A percentile compares a stretch with the other conserved stretches of the same genome.
Conservation (phyloP, 2,797 vertebrate species). For the Yasuhikotakia modesta region DNA sequence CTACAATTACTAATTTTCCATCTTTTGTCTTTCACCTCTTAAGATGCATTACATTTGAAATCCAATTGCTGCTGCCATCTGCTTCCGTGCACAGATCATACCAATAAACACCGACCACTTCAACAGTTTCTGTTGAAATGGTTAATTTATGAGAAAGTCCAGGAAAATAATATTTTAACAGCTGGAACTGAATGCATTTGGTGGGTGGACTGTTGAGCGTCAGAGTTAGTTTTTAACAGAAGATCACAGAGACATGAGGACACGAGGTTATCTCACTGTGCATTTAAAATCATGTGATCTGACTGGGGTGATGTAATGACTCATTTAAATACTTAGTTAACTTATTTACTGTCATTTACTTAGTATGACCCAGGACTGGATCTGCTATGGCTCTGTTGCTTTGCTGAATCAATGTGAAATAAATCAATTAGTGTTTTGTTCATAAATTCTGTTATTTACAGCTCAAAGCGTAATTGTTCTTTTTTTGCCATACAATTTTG, state of each 20-base stretch:
- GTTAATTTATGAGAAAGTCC: slow-evolving; percentile 68
- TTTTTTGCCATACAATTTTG: too few species aligned
- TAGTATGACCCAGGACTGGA: background rate
- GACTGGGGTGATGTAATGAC: slow-evolving; percentile 11
- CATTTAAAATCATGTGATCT: slow-evolving; percentile 45
- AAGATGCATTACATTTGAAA: background rate
- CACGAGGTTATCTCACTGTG: slow-evolving; percentile 62
- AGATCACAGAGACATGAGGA: slow-evolving; percentile 43
- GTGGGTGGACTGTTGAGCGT: background rate
- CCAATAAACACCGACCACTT: slow-evolving; percentile 23
- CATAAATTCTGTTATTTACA: too few species aligned
- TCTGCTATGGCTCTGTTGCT: background rate
- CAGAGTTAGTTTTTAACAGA: background rate
- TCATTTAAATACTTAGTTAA: too few species aligned
- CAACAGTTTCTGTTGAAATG: slow-evolving; percentile 61
- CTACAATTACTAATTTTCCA: background rate
- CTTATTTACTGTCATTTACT: too few species aligned
- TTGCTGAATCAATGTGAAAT: background rate
- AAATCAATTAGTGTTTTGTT: too few species aligned
- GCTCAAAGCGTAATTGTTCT: too few species aligned
- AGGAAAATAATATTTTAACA: slow-evolving; percentile 47
- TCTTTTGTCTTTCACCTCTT: background rate
- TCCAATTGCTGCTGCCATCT: background rate
- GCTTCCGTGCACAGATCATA: background rate
- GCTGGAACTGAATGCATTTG: slow-evolving; percentile 7